A percentile compares a stretch with the other conserved stretches of the same genome.
phyloP scores from a whole-genome alignment of 2,888 invertebrate genomes.

The Stenodera caucasica region DNA sequence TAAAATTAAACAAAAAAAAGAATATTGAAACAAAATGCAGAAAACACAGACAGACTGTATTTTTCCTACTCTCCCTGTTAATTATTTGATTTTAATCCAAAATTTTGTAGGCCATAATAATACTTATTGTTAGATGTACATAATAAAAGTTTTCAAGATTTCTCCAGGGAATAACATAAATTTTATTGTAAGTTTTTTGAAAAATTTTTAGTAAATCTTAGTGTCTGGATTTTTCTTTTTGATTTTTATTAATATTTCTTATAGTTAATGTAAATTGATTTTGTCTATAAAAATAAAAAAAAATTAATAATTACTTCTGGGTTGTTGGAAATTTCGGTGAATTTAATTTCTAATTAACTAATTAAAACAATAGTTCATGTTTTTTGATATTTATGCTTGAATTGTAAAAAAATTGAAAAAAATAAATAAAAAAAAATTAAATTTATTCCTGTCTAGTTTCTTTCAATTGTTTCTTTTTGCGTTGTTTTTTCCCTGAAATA shows the following conservation, averaged over 20 bases:
- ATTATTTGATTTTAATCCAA: background rate
- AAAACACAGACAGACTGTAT: constrained; percentile 42
- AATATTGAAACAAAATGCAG: constrained; percentile 32
- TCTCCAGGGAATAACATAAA: background rate
- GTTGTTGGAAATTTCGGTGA: constrained; percentile 6
- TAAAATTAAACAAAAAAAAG: constrained; percentile 20
- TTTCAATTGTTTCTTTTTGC: constrained; percentile 16
- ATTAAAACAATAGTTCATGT: constrained; percentile 13
- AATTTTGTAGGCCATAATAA: constrained; percentile 3
- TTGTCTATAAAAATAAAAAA: background rate
- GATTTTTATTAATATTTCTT: background rate
- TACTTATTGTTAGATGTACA: constrained; percentile 29
- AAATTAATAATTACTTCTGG: constrained; percentile 16
- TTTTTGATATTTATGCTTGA: constrained; percentile 20
- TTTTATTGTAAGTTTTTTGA: background rate
- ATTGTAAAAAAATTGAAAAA: constrained; percentile 14
- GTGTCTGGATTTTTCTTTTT: background rate
- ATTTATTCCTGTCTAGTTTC: constrained; percentile 12
- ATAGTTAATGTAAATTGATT: background rate
- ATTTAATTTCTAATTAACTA: background rate
- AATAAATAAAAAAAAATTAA: constrained; percentile 10
- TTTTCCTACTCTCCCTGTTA: constrained; percentile 39
- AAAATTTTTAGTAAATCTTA: background rate
- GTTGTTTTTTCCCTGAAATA: constrained; percentile 14
- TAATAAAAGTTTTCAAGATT: constrained; percentile 17